A percentile compares a stretch with the other conserved stretches of the same genome.
Evolutionary conservation across 2,113 vertebrate species (phyloP).

Genomic region (Lepus americanus): DNA sequence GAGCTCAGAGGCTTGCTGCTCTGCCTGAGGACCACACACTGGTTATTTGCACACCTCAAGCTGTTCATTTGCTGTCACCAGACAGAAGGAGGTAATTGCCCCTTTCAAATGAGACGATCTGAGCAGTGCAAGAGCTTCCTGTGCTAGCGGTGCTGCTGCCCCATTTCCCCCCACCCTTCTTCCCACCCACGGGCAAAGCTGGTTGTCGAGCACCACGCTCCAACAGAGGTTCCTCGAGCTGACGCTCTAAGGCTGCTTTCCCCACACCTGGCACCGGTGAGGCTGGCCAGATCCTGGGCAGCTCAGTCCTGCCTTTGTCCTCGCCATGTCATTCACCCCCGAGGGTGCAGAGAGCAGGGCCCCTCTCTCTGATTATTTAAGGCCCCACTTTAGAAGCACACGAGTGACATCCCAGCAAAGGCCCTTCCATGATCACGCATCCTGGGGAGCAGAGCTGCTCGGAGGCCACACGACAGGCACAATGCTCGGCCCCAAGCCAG

Average conservation of each 20-base stretch:
- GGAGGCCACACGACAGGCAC: neutral
- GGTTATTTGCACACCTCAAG: constrained; percentile 27
- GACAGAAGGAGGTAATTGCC: neutral
- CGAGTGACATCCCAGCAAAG: neutral
- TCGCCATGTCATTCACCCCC: neutral
- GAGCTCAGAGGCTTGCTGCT: neutral
- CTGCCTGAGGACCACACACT: neutral
- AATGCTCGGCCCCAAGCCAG: constrained; percentile 2
- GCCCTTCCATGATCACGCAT: neutral
- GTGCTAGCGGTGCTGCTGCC: neutral
- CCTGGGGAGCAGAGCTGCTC: constrained; percentile 30
- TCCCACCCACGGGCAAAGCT: neutral
- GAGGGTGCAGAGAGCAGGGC: too few species aligned
- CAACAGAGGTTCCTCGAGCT: neutral
- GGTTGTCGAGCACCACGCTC: neutral
- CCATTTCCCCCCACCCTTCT: neutral
- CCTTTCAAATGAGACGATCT: neutral
- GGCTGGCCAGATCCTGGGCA: neutral
- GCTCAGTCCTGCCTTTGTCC: neutral
- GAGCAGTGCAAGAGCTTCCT: neutral
- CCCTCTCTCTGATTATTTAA: too few species aligned
- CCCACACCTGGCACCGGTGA: neutral
- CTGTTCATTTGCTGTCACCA: constrained; percentile 27
- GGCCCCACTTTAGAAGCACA: constrained; percentile 30
- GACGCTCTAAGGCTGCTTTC: neutral